Percentiles rank a stretch among this genome's conserved stretches.
Evolutionary conservation across 2,888 invertebrate genomes (phyloP).

Genomic region (Eupelmus urozonus): DNA sequence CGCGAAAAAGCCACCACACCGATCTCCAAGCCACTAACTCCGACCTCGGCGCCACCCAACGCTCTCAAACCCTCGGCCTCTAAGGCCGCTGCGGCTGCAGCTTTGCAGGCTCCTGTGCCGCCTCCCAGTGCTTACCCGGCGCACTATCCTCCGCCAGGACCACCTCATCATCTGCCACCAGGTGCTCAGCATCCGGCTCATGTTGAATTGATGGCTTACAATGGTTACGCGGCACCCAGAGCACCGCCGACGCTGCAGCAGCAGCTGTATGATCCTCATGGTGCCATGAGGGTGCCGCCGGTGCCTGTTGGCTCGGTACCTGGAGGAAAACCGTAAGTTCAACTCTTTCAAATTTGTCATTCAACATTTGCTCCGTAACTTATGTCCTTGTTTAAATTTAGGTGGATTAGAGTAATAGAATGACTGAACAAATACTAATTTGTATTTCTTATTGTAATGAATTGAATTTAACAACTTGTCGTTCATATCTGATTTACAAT

Average conservation of each 20-base stretch:
- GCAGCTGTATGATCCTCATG: conserved; percentile 84
- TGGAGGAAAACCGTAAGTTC: conserved; percentile 92
- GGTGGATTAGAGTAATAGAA: no score
- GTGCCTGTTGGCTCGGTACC: conserved; percentile 84
- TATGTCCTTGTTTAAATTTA: no score
- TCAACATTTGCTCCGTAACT: no score
- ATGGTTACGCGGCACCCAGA: conserved; percentile 81
- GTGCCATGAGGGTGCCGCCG: conserved; percentile 82
- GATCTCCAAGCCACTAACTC: conserved; percentile 92
- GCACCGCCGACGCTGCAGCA: conserved; percentile 79
- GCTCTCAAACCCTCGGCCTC: conserved; percentile 68
- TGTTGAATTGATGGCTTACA: conserved; percentile 82
- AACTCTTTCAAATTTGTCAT: no score
- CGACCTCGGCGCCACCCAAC: conserved; percentile 80
- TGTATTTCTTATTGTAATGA: no score
- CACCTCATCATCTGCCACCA: conserved; percentile 81
- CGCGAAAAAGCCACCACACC: conserved; percentile 92
- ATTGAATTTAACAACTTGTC: no score
- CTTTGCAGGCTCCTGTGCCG: conserved; percentile 78
- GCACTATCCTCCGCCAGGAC: conserved; percentile 78
- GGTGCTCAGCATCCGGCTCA: conserved; percentile 80
- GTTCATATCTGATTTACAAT: no score
- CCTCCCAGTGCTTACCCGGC: conserved; percentile 74
- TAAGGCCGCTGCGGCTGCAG: conserved; percentile 70
- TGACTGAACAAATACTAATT: no score